Conservation (phyloP, 2,113 vertebrate genomes). For the Tapirus terrestris region DNA sequence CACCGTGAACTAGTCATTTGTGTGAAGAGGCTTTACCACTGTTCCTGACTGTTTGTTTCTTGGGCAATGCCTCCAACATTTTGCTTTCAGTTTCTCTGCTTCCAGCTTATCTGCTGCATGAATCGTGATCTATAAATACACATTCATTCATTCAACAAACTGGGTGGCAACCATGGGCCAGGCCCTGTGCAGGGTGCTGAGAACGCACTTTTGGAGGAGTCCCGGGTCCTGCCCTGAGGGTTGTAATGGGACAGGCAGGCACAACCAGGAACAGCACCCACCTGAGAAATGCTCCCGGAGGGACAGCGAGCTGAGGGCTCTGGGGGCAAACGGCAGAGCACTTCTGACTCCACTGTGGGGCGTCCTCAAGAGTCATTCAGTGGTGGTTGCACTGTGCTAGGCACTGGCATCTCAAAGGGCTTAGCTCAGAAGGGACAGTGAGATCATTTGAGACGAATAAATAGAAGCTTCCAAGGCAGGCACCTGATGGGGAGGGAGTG, state of each 20-base stretch:
- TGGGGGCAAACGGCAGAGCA: background rate
- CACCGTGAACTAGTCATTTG: background rate
- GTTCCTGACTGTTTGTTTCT: background rate
- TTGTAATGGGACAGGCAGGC: background rate
- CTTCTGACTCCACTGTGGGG: rapidly evolving
- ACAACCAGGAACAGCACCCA: background rate
- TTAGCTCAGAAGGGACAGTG: background rate
- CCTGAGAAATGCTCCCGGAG: background rate
- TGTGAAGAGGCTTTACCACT: background rate
- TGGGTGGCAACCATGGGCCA: background rate
- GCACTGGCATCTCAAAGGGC: background rate
- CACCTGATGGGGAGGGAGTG: background rate
- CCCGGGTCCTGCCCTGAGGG: background rate
- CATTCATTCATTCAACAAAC: background rate
- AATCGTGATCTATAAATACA: background rate
- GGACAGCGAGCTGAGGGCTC: background rate
- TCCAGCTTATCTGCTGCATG: background rate
- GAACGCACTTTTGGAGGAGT: background rate
- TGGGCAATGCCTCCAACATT: background rate
- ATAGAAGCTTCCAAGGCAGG: background rate
- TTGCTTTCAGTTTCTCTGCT: conserved; percentile 37
- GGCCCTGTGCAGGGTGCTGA: background rate
- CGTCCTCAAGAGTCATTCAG: background rate
- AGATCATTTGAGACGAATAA: background rate
- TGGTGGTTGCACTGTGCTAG: background rate